Conservation (phyloP, 2,797 vertebrate genomes). For the Oreochromis mossambicus region DNA sequence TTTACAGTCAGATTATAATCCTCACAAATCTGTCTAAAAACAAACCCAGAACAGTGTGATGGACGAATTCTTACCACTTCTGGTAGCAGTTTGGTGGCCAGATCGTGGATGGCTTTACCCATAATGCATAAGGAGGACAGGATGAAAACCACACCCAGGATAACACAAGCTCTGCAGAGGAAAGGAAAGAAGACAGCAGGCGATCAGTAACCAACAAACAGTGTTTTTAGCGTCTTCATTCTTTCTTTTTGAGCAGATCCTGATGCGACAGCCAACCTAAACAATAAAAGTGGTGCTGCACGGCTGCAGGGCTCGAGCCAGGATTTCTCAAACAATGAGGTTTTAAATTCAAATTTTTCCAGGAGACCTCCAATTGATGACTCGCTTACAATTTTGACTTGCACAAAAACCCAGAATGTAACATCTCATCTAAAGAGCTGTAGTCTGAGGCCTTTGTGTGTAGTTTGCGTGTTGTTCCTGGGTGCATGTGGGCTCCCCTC, state of each 20-base stretch:
- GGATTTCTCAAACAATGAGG: background rate
- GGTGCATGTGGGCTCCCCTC: background rate
- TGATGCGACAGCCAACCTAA: background rate
- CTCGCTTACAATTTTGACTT: background rate
- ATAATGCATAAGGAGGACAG: slow-evolving; percentile 93
- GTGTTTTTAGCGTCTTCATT: background rate
- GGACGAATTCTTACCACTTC: slow-evolving; percentile 87
- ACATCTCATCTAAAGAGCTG: background rate
- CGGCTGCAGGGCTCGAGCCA: background rate
- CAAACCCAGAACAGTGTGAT: background rate
- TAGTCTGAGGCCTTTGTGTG: background rate
- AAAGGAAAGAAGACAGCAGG: background rate
- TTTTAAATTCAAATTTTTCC: background rate
- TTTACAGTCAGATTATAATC: background rate
- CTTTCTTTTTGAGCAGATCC: background rate
- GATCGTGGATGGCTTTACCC: slow-evolving; percentile 95
- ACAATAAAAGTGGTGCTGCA: background rate
- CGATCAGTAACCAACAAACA: background rate
- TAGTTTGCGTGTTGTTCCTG: background rate
- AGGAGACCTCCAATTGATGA: background rate
- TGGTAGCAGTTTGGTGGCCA: slow-evolving; percentile 89
- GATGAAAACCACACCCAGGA: slow-evolving; percentile 94
- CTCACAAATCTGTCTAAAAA: background rate
- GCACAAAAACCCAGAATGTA: background rate
- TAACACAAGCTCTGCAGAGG: slow-evolving; percentile 85